Percentiles rank a stretch among this genome's conserved stretches.
These are phyloP conservation scores for Sarcophilus harrisii DNA, from an alignment of 2,797 vertebrate species.

Conservation along the genomic window DNA sequence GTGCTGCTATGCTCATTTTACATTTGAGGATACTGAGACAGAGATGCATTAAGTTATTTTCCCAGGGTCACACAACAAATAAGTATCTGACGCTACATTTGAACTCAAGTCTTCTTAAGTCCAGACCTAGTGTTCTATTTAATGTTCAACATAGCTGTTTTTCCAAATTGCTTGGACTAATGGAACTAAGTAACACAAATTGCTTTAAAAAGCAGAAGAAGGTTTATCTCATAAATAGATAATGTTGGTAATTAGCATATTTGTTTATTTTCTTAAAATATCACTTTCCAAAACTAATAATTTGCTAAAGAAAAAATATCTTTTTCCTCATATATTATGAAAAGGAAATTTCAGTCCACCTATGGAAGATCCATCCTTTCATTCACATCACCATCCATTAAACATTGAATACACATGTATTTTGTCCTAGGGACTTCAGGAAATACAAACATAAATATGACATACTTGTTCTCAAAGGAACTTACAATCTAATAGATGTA, in stretches of 20 bases:
- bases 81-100: not conserved
- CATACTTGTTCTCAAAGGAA: not conserved
- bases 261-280: not conserved
- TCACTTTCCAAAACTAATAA: too few species aligned
- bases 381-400: not conserved
- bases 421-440: not conserved
- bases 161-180: not conserved
- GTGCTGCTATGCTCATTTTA: not conserved
- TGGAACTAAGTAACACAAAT: not conserved
- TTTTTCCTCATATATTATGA: not conserved
- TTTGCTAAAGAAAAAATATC: too few species aligned
- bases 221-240: not conserved
- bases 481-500: not conserved
- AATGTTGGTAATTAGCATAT: not conserved
- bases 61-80: not conserved
- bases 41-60: not conserved
- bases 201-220: not conserved
- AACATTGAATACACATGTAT: not conserved
- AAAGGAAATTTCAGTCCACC: not conserved
- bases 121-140: not conserved
- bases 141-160: not conserved
- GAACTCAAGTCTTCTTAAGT: not conserved
- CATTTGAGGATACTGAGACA: not conserved
- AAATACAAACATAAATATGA: not conserved
- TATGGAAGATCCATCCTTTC: not conserved